Base-by-base conservation (phyloP, 2,797 vertebrate genomes). In the Crocodylus rhombifer region DNA sequence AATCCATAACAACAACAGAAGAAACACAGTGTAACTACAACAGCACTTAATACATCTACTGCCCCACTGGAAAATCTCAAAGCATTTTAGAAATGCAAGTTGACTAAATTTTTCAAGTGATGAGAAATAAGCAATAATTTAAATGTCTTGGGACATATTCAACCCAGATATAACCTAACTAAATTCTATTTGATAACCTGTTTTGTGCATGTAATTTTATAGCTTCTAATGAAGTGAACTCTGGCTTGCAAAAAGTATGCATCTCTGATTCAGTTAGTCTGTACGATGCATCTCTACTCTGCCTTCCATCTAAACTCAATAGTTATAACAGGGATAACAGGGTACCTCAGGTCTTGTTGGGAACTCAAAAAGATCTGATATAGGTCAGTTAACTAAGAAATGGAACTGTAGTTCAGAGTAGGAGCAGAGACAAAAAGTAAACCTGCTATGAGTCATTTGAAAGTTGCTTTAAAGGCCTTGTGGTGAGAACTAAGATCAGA, bases 61-160 rank as follows among this genome's bases (percentile, higher is more conserved):
- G 63, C 62, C 85, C 18, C 15, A 67, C 79, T 64, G 86, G 57
- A 94, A 90, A 84, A 51, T 73, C 62, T n/a, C 89, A 92, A 94
- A 76, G 25, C 51, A 36, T 90, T 94, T 90, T 61, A 42, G 18
- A 57, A 57, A 58, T 14, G 85, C 36, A 14, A n/a, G 62, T 84
- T 77, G 82, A 92, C 76, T 75, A 61, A 89, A 82, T 23, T 17
- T 86, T 93, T 91, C 18, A 89, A 21, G 21, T 73, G 79, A 73
- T 81, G 81, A 69, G 16, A 97, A 96, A 79, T 20, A 81, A 85
- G 18, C 28, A 82, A 84, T 60, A 75, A 26, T 58, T 91, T 80
- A 64, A 67, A 87, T 88, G 86, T 2, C 61, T 92, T 82, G 30
- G 20, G 60, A 60, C 82, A 82, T 6, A n/a, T 85, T 88, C 64